Conservation (phyloP, 2,113 vertebrate species). For the Apodemus sylvaticus region DNA sequence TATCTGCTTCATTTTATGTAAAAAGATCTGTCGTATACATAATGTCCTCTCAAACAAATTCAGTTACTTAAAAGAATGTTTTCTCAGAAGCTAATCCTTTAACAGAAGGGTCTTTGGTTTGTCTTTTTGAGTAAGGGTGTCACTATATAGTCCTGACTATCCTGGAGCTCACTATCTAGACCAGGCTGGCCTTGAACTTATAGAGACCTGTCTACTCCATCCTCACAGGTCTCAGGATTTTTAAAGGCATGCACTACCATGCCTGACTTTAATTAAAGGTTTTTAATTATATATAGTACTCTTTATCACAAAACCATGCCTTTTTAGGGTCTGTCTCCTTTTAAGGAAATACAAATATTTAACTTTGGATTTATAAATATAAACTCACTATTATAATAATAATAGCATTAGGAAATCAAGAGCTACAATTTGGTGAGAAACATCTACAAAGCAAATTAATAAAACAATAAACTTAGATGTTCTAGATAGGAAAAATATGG, state of each 20-base stretch:
- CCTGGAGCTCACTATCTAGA: neutral
- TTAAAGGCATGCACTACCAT: neutral
- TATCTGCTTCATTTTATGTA: slow-evolving; percentile 9
- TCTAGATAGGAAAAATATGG: slow-evolving; percentile 33
- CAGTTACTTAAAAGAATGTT: slow-evolving; percentile 10
- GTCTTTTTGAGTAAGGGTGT: neutral
- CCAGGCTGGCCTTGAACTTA: neutral
- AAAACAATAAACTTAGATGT: slow-evolving; percentile 37
- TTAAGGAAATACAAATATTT: slow-evolving; percentile 45
- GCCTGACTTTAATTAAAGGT: neutral
- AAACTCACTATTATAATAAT: slow-evolving; percentile 8
- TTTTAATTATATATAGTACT: slow-evolving; percentile 12
- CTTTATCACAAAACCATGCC: slow-evolving; percentile 25
- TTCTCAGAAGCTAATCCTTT: slow-evolving; percentile 22
- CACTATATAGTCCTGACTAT: neutral
- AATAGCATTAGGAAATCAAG: slow-evolving; percentile 12
- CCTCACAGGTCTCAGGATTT: neutral
- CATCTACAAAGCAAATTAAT: slow-evolving; percentile 47
- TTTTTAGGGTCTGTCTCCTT: neutral
- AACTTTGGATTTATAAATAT: slow-evolving; percentile 24
- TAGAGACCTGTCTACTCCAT: neutral
- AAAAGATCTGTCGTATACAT: neutral
- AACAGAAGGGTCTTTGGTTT: neutral
- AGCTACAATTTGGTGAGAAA: neutral
- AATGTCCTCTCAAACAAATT: slow-evolving; percentile 40